These are phyloP conservation scores for Arbacia lixula DNA, from an alignment of 53 echinoderm and acorn worm genomes.

Conservation along the genomic window DNA sequence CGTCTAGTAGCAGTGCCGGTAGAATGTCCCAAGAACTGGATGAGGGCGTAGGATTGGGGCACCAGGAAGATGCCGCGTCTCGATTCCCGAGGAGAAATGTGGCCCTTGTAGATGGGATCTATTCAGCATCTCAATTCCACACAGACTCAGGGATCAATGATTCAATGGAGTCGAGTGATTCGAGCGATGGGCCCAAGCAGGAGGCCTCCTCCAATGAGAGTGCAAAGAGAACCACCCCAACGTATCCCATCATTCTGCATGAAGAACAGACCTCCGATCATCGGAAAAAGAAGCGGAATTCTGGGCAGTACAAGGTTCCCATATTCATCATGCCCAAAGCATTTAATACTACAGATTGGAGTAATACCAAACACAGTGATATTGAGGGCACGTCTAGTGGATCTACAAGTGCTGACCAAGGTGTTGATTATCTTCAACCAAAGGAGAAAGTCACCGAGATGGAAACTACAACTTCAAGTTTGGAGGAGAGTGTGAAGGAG, in stretches of 20 bases:
- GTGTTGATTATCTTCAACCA: constrained; percentile 43
- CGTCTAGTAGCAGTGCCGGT: constrained; percentile 5
- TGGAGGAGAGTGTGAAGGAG: background rate
- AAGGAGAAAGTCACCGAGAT: constrained; percentile 5
- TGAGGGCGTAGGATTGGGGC: constrained; percentile 32
- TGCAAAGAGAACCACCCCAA: constrained; percentile 59
- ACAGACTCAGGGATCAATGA: constrained; percentile 47
- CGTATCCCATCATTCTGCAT: constrained; percentile 76
- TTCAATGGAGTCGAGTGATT: constrained; percentile 53
- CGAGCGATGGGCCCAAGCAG: constrained; percentile 32
- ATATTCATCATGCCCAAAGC: constrained; percentile 83
- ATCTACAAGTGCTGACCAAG: background rate
- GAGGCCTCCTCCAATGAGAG: constrained; percentile 28
- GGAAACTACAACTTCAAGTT: background rate
- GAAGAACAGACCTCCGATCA: constrained; percentile 49
- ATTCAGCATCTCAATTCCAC: constrained; percentile 39
- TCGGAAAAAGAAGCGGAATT: constrained; percentile 70
- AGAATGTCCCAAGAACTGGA: constrained; percentile 38
- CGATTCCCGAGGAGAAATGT: constrained; percentile 62
- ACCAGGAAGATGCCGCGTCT: constrained; percentile 27
- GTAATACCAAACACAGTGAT: background rate
- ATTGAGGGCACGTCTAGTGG: background rate
- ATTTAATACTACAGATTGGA: constrained; percentile 63
- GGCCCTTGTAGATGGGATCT: constrained; percentile 66
- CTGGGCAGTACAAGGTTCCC: constrained; percentile 90